Evolutionary conservation across 2,113 vertebrate genomes (phyloP).

Genomic region (Piprites chloris): DNA sequence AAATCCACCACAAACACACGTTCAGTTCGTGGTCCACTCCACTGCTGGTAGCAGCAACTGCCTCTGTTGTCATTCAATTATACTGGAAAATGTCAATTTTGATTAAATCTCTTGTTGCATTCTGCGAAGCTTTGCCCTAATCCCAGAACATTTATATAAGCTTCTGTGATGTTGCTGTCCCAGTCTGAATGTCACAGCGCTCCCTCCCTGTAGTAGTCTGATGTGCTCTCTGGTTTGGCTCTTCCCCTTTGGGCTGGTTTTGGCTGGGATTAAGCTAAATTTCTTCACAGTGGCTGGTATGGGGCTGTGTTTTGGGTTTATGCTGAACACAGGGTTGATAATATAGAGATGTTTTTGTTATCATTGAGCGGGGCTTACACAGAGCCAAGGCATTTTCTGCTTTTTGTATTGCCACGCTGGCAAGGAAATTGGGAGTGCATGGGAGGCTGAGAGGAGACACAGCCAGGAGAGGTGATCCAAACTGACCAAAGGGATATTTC

Average conservation of each 20-base stretch:
- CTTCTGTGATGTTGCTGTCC: background rate
- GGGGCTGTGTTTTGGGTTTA: background rate
- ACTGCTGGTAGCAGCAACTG: background rate
- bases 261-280: background rate
- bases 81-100: conserved; percentile 4
- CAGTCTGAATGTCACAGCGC: background rate
- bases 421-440: background rate
- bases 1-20: background rate
- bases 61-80: background rate
- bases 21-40: background rate
- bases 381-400: background rate
- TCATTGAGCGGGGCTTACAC: background rate
- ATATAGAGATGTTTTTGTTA: background rate
- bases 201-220: background rate
- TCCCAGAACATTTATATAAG: conserved; percentile 5
- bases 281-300: background rate
- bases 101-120: conserved; percentile 20
- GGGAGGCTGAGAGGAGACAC: background rate
- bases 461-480: background rate
- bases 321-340: background rate
- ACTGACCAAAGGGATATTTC: background rate
- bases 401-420: rapidly evolving
- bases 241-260: background rate
- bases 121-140: background rate
- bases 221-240: rapidly evolving